Evolutionary conservation across 2,888 invertebrate species (phyloP), one percentile per base, ranked within the genome.

Genomic region (Cryptocheilus praepositus): DNA sequence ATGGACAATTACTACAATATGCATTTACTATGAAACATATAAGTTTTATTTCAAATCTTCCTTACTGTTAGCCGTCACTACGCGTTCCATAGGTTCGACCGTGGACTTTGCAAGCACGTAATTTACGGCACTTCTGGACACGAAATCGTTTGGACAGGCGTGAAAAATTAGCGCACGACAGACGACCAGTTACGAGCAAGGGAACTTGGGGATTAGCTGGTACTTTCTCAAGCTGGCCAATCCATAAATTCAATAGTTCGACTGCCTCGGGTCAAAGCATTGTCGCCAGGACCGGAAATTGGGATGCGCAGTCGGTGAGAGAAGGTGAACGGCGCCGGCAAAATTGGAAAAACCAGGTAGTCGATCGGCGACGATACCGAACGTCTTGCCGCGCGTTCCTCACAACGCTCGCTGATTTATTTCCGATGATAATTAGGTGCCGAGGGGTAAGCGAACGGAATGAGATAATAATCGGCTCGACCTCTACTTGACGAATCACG

Each of bases 291-390:
- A 11, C 11, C 36, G 36, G 36, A 36, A 36, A 36, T 36, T 36
- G 11, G 36, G 36, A 36, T 36, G 36, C 36, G n/a, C 49, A 0
- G 16, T 3, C 49, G 19, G 49, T 18, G 49, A n/a, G 49, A 49
- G 36, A 36, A 36, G 13, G 11, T 11, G 36, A 36, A 36, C 36
- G 36, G 36, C 4, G 36, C 36, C 36, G 3, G 70, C 73, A 67
- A 69, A 74, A 76, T 76, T 74, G 64, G 62, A 67, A 56, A 64
- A 63, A 70, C 52, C 77, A 74, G 77, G 74, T 74, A 77, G 70
- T 68, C 56, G 67, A 64, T 64, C 60, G 62, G 7, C 63, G 61
- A 43, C 46, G 44, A 57, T n/a, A 55, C 55, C 28, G 13, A 55
- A 5, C 36, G 36, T 52, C 21, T 52, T 19, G 19, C 16, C 45